A percentile compares a stretch with the other conserved stretches of the same genome.
phyloP scores from a whole-genome alignment of 2,797 vertebrate genomes.

The Allobates femoralis region DNA sequence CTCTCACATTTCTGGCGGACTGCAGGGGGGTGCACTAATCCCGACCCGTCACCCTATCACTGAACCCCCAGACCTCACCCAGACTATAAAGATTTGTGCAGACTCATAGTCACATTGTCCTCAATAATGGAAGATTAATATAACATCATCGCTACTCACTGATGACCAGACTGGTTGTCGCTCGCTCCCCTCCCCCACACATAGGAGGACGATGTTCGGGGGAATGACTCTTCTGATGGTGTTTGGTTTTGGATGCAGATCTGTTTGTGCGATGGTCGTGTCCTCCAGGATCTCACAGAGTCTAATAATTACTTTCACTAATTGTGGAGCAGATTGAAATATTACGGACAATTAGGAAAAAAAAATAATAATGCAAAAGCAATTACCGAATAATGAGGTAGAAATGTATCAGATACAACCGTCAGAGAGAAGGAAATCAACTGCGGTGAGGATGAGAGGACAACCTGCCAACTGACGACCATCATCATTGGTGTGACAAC shows the following conservation, averaged over 20 bases:
- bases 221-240: neutral
- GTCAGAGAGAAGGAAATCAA: neutral
- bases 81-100: too few relatives aligned
- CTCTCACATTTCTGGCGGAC: too few relatives aligned
- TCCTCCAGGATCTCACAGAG: neutral
- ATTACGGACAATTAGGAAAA: conserved; percentile 28
- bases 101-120: too few relatives aligned
- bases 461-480: neutral
- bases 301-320: conserved; percentile 1
- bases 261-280: neutral
- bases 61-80: too few relatives aligned
- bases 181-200: too few relatives aligned
- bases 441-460: neutral
- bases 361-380: conserved; percentile 29
- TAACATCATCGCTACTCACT: too few relatives aligned
- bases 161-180: too few relatives aligned
- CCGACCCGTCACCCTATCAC: too few relatives aligned
- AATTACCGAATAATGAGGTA: conserved; percentile 22
- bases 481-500: neutral
- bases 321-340: conserved; percentile 28
- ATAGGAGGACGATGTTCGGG: too few relatives aligned
- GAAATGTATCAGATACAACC: neutral
- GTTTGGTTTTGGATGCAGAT: neutral
- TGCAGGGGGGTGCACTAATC: too few relatives aligned
- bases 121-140: too few relatives aligned